Base-by-base conservation (phyloP, 2,113 vertebrate genomes). In the Andinoacara biseriatus region DNA sequence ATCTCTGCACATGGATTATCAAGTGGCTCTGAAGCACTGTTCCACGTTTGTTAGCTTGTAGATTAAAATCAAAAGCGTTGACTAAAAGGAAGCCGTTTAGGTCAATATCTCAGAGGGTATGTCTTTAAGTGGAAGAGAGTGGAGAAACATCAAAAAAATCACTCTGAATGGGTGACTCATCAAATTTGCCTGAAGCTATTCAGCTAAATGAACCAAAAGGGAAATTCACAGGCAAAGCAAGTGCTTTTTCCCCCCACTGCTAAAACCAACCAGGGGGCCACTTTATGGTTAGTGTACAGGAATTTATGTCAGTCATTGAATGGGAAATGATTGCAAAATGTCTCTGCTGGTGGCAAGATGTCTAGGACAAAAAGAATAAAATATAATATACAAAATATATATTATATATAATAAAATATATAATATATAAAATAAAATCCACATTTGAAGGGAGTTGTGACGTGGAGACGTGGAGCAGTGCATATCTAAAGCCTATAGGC, bases 121-220 rank as follows among this genome's bases (percentile, higher is more conserved):
- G 77, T 78, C 69, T 84, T 82, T 59, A 62, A 87, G 58, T 90
- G 59, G 58, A 65, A 76, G 58, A 75, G 22, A 62, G 74, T 5
- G 3, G 8, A 76, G 26, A 61, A 11, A 40, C 72, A 78, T 80
- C 10, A 78, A 72, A 38, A 83, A 81, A 78, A 69, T 74, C 13
- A 79, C 80, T 88, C 65, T 33, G 17, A 83, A 77, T 58, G 18
- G 49, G 84, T 82, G 85, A 88, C 63, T 83, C 74, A 81, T 87
- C 49, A 82, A 54, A 83, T 86, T 63, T 84, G 63, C 82, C 80
- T 31, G 43, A 69, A 77, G 62, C 62, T 63, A 58, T 81, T 87
- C 80, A 58, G 79, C 65, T 85, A 86, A 91, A 90, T 84, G 76
- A 83, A 89, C 74, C 40, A 79, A 60, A 61, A 57, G 78, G 33